Conservation (phyloP, 2,888 invertebrate genomes). For the Xanthorhoe spadicearia region DNA sequence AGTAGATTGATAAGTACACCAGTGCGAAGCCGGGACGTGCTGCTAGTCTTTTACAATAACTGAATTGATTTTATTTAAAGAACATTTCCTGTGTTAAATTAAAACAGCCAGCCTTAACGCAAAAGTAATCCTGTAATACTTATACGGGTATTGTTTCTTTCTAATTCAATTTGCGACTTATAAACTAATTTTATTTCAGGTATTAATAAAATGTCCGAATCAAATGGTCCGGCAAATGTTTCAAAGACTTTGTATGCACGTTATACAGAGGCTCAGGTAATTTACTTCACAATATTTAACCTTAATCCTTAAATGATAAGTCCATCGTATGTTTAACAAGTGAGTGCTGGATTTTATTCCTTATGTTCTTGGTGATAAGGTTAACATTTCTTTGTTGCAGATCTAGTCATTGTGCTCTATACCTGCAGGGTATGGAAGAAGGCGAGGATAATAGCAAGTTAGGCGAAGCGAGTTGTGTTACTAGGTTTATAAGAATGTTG, state of each 20-base stretch:
- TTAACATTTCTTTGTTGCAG: constrained; percentile 65
- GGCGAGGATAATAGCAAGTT: constrained; percentile 85
- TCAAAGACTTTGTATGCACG: constrained; percentile 96
- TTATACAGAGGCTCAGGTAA: constrained; percentile 94
- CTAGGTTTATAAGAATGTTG: constrained; percentile 95
- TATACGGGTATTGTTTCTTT: too few species aligned
- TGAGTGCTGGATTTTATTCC: not conserved
- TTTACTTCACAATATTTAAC: constrained; percentile 25
- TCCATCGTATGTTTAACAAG: not conserved
- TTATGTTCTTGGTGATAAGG: constrained; percentile 26
- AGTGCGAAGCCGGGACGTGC: too few species aligned
- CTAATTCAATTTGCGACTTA: not conserved
- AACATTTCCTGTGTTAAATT: too few species aligned
- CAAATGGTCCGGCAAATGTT: constrained; percentile 99
- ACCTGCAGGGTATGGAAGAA: constrained; percentile 85
- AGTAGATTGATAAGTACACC: too few species aligned
- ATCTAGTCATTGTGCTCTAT: constrained; percentile 87
- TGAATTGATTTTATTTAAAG: too few species aligned
- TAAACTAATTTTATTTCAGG: constrained; percentile 75
- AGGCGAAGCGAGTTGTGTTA: constrained; percentile 94
- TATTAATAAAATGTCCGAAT: constrained; percentile 97
- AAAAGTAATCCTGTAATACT: too few species aligned
- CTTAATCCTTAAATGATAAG: not conserved
- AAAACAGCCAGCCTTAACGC: too few species aligned
- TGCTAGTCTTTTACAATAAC: too few species aligned